Evolutionary conservation across 2,888 invertebrate genomes (phyloP), one percentile per base, ranked within the genome.

Genomic region (Empis stercorea): DNA sequence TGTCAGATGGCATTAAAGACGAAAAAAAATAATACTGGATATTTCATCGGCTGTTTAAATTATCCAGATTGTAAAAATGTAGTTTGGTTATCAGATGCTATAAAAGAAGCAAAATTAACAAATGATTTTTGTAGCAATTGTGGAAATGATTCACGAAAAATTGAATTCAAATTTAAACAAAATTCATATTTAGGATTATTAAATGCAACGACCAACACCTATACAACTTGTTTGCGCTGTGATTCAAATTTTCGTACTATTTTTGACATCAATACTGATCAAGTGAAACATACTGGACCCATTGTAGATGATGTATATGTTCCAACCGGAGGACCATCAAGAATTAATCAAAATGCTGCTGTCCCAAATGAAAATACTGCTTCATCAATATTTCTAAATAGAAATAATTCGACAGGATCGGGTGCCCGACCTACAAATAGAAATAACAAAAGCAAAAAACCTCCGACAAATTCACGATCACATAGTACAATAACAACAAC

Each of bases 51-150:
- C 4, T 95, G 95, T 63, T 68, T 76, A 49, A 80, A 80, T 7
- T 94, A 72, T 66, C 94, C 94, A 0, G 73, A 74, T 13, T 95
- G 95, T 61, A 84, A 76, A 59, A 82, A 84, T 61, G 80, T 78
- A 0, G 72, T 89, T 37, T 94, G 93, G 94, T 72, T 94, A 40
- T 84, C 91, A 0, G 70, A 73, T n/a, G 66, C 73, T 38, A 78
- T 91, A 1, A 77, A 80, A 58, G 75, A 75, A 4, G 71, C 84
- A 2, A 73, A 76, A 56, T 78, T 84, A 6, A 63, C 78, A 32
- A 71, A 81, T 10, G 76, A 83, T 37, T 69, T 71, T n/a, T 92
- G 92, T 64, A 45, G 48, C 3, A 57, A 43, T n/a, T 70, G 70
- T 52, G 63, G 64, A 9, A 58, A 61, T 3, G 57, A 51, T 7